Base-by-base conservation (phyloP, 2,888 invertebrate genomes). In the Cheilosia impressa region DNA sequence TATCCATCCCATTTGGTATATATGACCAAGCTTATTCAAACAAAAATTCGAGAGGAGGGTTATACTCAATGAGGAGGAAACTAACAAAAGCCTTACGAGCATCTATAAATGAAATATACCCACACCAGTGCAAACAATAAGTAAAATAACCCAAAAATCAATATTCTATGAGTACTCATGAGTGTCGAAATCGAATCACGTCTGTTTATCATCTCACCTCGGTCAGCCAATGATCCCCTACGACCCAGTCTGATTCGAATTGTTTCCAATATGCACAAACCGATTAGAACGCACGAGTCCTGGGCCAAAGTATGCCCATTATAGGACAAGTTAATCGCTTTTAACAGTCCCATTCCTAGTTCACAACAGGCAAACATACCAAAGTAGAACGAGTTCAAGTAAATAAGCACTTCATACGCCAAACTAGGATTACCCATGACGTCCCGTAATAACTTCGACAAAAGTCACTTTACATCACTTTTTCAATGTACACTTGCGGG, bases 291-390 rank as follows among this genome's bases (percentile, higher is more conserved):
- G 10, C 95, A 94, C 65, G 97, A 94, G 93, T 98, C 98, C 62
- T 96, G 95, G 17, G 95, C 92, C 83, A 97, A 93, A 69, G 95
- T 96, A 88, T 95, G 95, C 81, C 94, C 94, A 4, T 96, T 96
- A 89, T 97, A 96, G 62, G 96, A 95, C 58, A 98, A 94, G 92
- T 96, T 96, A 83, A 96, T 94, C 63, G 95, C 96, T 93, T 97
- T 97, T 88, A 97, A 94, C 87, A 96, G 93, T 81, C 96, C 96
- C 94, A 97, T 96, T 60, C 95, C 95, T 88, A 96, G 93, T 93
- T 97, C 97, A 91, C 96, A 96, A 68, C 96, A 94, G 47, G 96
- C 95, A 92, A 97, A 97, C 95, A 97, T 95, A 87, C 96, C 96
- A 91, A 97, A 96, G 93, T 97, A 97, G 92, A 96, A 96, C 52